Percentiles rank a stretch among this genome's conserved stretches.
Conservation (phyloP, 2,797 vertebrate genomes). For the Anolis apletophallus region DNA sequence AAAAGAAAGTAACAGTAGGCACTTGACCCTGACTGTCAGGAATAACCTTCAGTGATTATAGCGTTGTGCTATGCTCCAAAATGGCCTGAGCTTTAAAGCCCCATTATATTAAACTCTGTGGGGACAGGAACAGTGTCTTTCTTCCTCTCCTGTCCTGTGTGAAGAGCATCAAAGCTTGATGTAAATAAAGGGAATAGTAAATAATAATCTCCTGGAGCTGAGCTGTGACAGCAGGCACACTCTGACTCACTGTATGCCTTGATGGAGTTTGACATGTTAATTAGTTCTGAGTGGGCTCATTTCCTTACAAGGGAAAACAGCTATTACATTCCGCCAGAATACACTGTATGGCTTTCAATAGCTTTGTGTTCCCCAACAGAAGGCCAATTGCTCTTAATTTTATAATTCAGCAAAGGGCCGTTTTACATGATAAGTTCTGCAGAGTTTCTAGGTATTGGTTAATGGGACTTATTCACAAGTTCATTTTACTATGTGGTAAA, state of each 20-base stretch:
- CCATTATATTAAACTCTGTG: conserved; percentile 6
- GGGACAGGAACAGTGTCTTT: conserved; percentile 7
- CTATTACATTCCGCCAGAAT: conserved; percentile 43
- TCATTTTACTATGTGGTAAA: background rate
- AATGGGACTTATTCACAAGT: background rate
- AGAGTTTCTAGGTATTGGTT: background rate
- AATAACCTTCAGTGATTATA: background rate
- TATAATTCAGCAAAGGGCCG: background rate
- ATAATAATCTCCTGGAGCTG: conserved; percentile 45
- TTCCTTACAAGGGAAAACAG: conserved; percentile 50
- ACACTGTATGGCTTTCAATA: conserved; percentile 20
- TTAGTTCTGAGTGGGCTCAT: conserved; percentile 51
- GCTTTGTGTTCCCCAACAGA: conserved; percentile 21
- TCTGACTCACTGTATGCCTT: conserved; percentile 39
- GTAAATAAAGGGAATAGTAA: conserved; percentile 55
- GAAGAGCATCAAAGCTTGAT: conserved; percentile 48
- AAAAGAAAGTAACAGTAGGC: conserved; percentile 28
- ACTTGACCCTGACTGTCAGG: background rate
- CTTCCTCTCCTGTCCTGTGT: conserved; percentile 9
- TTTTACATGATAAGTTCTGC: background rate
- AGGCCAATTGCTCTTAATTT: background rate
- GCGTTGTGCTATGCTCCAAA: background rate
- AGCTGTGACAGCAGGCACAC: conserved; percentile 30
- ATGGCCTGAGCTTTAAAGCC: background rate
- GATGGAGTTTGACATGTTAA: conserved; percentile 49